A percentile compares a stretch with the other conserved stretches of the same genome.
These are phyloP conservation scores for Pogonus chalceus DNA, from an alignment of 1,140 invertebrate genomes.

Conservation along the genomic window DNA sequence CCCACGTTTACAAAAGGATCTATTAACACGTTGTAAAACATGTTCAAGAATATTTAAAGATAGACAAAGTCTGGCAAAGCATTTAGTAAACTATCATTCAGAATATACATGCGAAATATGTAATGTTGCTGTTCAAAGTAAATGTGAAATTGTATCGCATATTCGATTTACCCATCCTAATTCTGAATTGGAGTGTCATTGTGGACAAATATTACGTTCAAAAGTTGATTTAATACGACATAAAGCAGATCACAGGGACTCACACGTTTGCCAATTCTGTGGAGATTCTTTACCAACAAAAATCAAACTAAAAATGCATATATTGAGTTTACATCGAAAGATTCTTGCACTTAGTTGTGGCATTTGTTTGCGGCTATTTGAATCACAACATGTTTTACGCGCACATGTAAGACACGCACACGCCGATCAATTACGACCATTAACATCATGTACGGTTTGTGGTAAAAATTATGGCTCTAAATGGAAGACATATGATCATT, in stretches of 20 bases:
- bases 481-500: conserved; percentile 50
- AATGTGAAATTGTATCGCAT: conserved; percentile 49
- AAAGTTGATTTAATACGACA: conserved; percentile 44
- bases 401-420: conserved; percentile 46
- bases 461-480: conserved; percentile 49
- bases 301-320: conserved; percentile 49
- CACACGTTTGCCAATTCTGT: conserved; percentile 49
- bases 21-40: conserved; percentile 42
- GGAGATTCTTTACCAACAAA: conserved; percentile 48
- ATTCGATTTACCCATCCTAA: conserved; percentile 46
- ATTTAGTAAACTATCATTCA: conserved; percentile 45
- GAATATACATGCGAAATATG: conserved; percentile 46
- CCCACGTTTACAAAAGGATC: conserved; percentile 39
- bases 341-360: conserved; percentile 47
- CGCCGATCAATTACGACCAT: conserved; percentile 36
- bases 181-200: conserved; percentile 43
- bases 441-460: conserved; percentile 49
- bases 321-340: conserved; percentile 43
- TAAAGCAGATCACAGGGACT: conserved; percentile 41
- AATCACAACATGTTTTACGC: conserved; percentile 44
- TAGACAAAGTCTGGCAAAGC: conserved; percentile 43
- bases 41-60: conserved; percentile 49
- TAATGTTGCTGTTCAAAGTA: conserved; percentile 37
- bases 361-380: conserved; percentile 46
- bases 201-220: conserved; percentile 44